A percentile compares a stretch with the other conserved stretches of the same genome.
Conservation (phyloP, 2,888 invertebrate species). For the Lutraria lutraria region DNA sequence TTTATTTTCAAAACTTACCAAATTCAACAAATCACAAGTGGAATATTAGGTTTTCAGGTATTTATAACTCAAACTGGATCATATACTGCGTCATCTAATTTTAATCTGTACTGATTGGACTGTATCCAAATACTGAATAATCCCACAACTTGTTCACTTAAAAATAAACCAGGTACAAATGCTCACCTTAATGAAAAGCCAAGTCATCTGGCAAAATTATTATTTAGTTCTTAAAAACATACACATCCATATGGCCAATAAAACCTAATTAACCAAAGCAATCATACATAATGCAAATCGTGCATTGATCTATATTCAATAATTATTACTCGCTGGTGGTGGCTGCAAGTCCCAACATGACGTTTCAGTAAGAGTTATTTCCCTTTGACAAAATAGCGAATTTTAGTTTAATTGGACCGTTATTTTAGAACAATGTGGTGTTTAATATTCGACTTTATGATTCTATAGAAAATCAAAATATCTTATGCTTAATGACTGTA, state of each 20-base stretch:
- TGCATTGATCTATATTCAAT: background rate
- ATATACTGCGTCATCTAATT: constrained; percentile 17
- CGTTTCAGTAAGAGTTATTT: background rate
- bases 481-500: no score
- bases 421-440: no score
- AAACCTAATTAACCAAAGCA: background rate
- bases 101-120: constrained; percentile 9
- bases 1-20: background rate
- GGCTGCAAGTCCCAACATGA: constrained; percentile 18
- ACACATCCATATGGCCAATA: background rate
- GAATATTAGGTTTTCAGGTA: background rate
- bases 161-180: background rate
- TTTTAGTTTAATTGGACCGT: no score
- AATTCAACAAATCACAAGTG: background rate
- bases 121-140: constrained; percentile 13
- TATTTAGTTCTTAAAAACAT: background rate
- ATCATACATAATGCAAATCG: background rate
- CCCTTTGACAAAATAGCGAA: background rate
- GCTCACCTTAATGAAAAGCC: background rate
- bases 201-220: background rate
- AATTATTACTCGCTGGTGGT: background rate
- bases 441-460: no score
- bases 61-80: constrained; percentile 12
- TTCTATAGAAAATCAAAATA: no score
- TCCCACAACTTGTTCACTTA: background rate